Evolutionary conservation across 2,797 vertebrate species (phyloP).

Genomic region (Denticeps clupeoides): DNA sequence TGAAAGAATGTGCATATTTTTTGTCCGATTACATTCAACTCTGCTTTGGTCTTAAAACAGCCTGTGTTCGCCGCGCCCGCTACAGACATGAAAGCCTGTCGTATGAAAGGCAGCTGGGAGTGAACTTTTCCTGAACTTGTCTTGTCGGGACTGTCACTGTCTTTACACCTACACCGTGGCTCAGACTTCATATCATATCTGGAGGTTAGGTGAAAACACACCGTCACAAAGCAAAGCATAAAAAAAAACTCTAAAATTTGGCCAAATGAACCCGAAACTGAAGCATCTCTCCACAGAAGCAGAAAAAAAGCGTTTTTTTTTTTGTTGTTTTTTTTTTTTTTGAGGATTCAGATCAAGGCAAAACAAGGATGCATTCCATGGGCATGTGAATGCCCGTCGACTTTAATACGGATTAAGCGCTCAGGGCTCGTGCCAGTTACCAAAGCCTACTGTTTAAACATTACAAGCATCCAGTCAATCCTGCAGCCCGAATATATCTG

Average conservation of each 20-base stretch:
- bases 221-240: too few species aligned
- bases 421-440: constrained; percentile 20
- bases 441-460: constrained; percentile 31
- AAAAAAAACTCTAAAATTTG: too few species aligned
- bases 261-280: too few species aligned
- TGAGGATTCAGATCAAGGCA: constrained; percentile 16
- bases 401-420: constrained; percentile 32
- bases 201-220: too few species aligned
- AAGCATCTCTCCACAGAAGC: not conserved
- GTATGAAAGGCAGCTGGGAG: constrained; percentile 18
- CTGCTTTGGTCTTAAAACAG: constrained; percentile 28
- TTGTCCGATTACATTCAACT: constrained; percentile 17
- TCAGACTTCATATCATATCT: too few species aligned
- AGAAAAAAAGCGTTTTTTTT: too few species aligned
- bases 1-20: constrained; percentile 7
- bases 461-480: constrained; percentile 35
- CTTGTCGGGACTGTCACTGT: too few species aligned
- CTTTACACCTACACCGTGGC: too few species aligned
- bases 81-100: constrained; percentile 33
- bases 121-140: constrained; percentile 41
- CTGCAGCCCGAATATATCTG: constrained; percentile 31
- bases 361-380: constrained; percentile 12
- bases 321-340: too few species aligned
- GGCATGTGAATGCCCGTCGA: constrained; percentile 17
- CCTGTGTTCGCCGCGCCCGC: constrained; percentile 19